Base-by-base conservation (phyloP, 2,888 invertebrate genomes). In the Papilio demoleus region DNA sequence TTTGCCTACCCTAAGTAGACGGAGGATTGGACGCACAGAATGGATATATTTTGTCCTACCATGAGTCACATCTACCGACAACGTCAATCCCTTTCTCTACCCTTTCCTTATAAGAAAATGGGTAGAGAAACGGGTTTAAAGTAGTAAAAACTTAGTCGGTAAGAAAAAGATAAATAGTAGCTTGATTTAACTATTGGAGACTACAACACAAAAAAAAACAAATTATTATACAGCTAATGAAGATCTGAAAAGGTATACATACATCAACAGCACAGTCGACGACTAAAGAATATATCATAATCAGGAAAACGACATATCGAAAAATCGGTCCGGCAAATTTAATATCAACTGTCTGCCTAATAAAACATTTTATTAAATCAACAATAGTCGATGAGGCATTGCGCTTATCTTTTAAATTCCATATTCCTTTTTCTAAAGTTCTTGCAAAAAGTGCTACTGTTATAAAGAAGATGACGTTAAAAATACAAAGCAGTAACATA, bases 211-310 rank as follows among this genome's bases (percentile, higher is more conserved):
- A n/a, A n/a, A n/a, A n/a, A n/a, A n/a, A n/a, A n/a, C n/a, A n/a
- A n/a, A n/a, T n/a, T n/a, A n/a, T n/a, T n/a, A n/a, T n/a, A n/a
- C n/a, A 31, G 3, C 27, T 27, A 50, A 50, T 24, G 4, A 59
- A 19, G 22, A 22, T 19, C 0, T 3, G 8, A 19, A 19, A 62
- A 66, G 11, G 36, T n/a, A 69, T 79, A 88, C 91, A 88, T 85
- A 92, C 92, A 71, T 93, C 92, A 72, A 93, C 86, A 62, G 84
- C 87, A 67, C 88, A 88, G 74, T 92, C 82, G n/a, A 92, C 77
- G 6, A 93, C 81, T 45, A 93, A 78, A 1, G 92, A 89, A 74
- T 92, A 93, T 1, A 87, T 56, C 60, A 92, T 82, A 17, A 88
- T 85, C 60, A 87, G 76, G 27, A 88, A 72, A 9, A 84, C 78